A percentile compares a stretch with the other conserved stretches of the same genome.
These are phyloP conservation scores for Pyralis farinalis DNA, from an alignment of 2,888 invertebrate genomes.

Conservation along the genomic window DNA sequence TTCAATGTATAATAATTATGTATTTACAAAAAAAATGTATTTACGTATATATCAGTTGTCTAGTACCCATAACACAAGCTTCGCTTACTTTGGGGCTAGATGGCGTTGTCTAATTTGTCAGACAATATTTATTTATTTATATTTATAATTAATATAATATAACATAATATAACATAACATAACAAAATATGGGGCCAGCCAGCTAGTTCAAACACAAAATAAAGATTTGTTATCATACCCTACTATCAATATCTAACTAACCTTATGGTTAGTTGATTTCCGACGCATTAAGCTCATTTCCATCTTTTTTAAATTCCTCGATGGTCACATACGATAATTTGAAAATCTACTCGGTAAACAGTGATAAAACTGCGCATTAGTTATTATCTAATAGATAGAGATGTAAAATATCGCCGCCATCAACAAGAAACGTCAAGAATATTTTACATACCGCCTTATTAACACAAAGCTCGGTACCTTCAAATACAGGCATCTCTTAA, in stretches of 20 bases:
- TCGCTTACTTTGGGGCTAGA: too few relatives aligned
- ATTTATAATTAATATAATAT: too few relatives aligned
- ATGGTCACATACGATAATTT: constrained; percentile 13
- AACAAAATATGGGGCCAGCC: too few relatives aligned
- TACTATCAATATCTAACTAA: not conserved
- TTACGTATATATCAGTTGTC: too few relatives aligned
- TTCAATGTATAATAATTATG: too few relatives aligned
- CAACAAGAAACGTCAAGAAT: constrained; percentile 26
- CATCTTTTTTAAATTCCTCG: constrained; percentile 14
- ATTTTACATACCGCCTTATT: constrained; percentile 30
- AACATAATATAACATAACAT: too few relatives aligned
- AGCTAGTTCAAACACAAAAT: too few relatives aligned
- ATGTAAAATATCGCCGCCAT: constrained; percentile 25
- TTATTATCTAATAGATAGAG: constrained; percentile 24
- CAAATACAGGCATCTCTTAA: constrained; percentile 36
- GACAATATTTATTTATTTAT: too few relatives aligned
- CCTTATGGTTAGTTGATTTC: constrained; percentile 4
- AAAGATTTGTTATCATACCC: constrained; percentile 2
- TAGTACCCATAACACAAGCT: too few relatives aligned
- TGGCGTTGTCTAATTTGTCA: too few relatives aligned
- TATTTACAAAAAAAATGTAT: too few relatives aligned
- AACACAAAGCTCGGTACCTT: constrained; percentile 30
- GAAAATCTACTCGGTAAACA: constrained; percentile 15
- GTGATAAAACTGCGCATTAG: constrained; percentile 22
- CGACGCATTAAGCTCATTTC: constrained; percentile 7